These are phyloP conservation scores for Gallinago nigripennis DNA, from an alignment of 2,797 vertebrate species.

Conservation along the genomic window DNA sequence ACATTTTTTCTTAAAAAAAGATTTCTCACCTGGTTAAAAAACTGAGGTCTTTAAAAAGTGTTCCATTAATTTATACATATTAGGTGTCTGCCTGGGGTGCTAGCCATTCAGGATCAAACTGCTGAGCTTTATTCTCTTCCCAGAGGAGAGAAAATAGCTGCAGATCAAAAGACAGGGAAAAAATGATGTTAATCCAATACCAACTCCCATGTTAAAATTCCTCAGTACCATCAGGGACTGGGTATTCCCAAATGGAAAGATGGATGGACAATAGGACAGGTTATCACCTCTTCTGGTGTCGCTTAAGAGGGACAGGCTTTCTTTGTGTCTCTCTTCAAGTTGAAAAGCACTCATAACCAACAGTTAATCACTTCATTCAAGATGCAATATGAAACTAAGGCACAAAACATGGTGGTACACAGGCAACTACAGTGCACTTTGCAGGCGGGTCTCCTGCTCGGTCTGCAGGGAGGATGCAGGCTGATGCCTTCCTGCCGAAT, in stretches of 20 bases:
- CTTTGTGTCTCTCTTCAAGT: neutral
- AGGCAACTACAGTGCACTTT: neutral
- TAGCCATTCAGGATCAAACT: neutral
- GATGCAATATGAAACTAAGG: neutral
- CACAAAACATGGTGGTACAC: neutral
- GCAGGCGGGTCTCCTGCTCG: neutral
- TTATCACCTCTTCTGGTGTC: neutral
- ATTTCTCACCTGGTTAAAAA: neutral
- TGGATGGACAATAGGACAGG: neutral
- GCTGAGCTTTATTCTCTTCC: neutral
- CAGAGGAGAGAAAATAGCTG: neutral
- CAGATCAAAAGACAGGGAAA: neutral
- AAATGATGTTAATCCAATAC: neutral
- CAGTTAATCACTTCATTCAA: neutral
- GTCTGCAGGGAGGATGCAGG: neutral
- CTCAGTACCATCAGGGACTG: neutral
- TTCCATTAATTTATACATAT: neutral
- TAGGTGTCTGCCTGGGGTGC: neutral
- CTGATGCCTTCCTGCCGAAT: accelerated
- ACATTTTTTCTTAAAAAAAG: neutral
- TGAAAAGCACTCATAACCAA: neutral
- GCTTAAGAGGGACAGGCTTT: neutral
- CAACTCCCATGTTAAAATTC: neutral
- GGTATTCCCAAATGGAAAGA: neutral
- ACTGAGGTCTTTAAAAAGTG: neutral